These are phyloP conservation scores for Caenorhabditis sulstoni DNA, from an alignment of 2,888 invertebrate genomes.

Conservation along the genomic window DNA sequence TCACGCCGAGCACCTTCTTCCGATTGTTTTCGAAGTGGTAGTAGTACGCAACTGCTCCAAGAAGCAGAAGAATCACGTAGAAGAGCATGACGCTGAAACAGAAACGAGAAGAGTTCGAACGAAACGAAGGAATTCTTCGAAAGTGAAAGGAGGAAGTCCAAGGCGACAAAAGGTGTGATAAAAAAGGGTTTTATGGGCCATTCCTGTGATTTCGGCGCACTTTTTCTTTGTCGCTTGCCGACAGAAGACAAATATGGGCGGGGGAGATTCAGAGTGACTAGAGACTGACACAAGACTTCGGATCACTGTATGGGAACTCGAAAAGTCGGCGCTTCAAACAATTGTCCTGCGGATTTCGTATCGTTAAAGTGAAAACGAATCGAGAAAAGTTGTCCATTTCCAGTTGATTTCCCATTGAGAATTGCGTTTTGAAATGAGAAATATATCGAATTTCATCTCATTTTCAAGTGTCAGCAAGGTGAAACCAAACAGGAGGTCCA, in stretches of 20 bases:
- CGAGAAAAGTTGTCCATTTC: no score
- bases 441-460: background rate
- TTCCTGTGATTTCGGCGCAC: constrained; percentile 17
- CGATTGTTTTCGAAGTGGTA: constrained; percentile 40
- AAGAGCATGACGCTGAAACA: constrained; percentile 53
- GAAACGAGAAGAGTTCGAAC: no score
- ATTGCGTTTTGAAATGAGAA: background rate
- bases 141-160: constrained; percentile 1
- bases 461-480: no score
- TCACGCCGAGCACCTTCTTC: constrained; percentile 31
- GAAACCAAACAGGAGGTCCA: no score
- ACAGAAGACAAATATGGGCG: constrained; percentile 16
- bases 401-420: no score
- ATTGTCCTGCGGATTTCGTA: no score
- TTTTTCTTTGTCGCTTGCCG: constrained; percentile 43
- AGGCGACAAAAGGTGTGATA: constrained; percentile 40
- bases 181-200: constrained; percentile 48
- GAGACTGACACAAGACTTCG: constrained; percentile 16
- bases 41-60: constrained; percentile 45
- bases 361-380: no score
- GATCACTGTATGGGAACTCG: no score
- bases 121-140: background rate
- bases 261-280: constrained; percentile 19
- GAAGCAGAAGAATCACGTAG: constrained; percentile 34
- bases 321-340: no score